Conservation (phyloP, 2,797 vertebrate genomes). For the Phoebastria nigripes region DNA sequence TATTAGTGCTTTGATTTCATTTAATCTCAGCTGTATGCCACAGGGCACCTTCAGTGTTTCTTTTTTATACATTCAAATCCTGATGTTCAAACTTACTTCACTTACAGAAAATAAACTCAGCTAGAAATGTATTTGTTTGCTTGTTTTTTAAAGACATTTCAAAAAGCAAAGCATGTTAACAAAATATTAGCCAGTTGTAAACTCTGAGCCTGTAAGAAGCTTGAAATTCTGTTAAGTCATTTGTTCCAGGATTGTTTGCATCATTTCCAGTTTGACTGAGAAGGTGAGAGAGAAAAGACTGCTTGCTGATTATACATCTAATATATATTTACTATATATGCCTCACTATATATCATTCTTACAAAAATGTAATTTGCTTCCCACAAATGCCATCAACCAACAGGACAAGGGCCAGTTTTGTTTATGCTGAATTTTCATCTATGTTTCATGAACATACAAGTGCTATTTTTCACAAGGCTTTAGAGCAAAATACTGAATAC, state of each 20-base stretch:
- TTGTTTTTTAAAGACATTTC: not conserved
- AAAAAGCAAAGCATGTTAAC: not conserved
- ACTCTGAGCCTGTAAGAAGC: not conserved
- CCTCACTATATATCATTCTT: no score
- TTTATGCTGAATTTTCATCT: not conserved
- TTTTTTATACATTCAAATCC: not conserved
- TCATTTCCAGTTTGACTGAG: not conserved
- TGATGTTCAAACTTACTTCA: not conserved
- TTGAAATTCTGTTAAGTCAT: not conserved
- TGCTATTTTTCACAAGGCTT: not conserved
- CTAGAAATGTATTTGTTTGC: not conserved
- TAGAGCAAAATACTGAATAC: not conserved
- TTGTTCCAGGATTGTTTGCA: not conserved
- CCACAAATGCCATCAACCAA: not conserved
- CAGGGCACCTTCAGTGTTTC: not conserved
- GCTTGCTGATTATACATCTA: not conserved
- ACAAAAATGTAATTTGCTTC: not conserved
- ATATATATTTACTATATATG: not conserved
- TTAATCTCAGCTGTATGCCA: not conserved
- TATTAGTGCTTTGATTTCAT: not conserved
- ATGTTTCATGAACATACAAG: not conserved
- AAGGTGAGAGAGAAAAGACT: not conserved
- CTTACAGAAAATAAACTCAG: not conserved
- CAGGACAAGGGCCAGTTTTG: not conserved
- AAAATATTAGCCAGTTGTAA: not conserved